These are phyloP conservation scores for Amorpha juglandis DNA, from an alignment of 2,888 invertebrate genomes.

Conservation along the genomic window DNA sequence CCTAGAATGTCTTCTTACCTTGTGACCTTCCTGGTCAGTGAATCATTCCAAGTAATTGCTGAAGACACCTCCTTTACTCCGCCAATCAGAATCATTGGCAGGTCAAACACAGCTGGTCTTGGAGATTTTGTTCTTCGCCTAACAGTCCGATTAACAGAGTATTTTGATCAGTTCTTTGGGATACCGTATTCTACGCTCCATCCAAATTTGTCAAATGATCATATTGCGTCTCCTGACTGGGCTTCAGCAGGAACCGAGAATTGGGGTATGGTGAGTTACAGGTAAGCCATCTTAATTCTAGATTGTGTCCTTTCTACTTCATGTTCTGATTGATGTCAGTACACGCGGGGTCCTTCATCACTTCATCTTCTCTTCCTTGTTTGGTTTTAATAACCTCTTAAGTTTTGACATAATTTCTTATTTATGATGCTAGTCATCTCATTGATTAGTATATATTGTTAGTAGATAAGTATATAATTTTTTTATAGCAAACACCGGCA, in stretches of 20 bases:
- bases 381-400: no score
- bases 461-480: no score
- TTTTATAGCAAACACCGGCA: no score
- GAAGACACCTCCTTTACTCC: constrained; percentile 60
- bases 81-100: constrained; percentile 71
- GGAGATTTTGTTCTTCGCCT: constrained; percentile 63
- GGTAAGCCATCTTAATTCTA: constrained; percentile 46
- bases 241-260: constrained; percentile 79
- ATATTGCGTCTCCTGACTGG: constrained; percentile 77
- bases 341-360: no score
- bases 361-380: no score
- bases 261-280: constrained; percentile 81
- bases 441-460: no score
- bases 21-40: constrained; percentile 90
- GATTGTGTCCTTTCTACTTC: no score
- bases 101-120: constrained; percentile 69
- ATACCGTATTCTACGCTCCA: constrained; percentile 67
- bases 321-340: background rate
- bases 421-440: no score
- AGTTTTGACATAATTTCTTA: no score
- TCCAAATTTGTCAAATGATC: constrained; percentile 69
- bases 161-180: constrained; percentile 67
- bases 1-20: constrained; percentile 93
- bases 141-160: constrained; percentile 66
- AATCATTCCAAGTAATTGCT: constrained; percentile 70